Evolutionary conservation across 92 coral and sea anemone species (phyloP).

Genomic region (Bergia sp.): DNA sequence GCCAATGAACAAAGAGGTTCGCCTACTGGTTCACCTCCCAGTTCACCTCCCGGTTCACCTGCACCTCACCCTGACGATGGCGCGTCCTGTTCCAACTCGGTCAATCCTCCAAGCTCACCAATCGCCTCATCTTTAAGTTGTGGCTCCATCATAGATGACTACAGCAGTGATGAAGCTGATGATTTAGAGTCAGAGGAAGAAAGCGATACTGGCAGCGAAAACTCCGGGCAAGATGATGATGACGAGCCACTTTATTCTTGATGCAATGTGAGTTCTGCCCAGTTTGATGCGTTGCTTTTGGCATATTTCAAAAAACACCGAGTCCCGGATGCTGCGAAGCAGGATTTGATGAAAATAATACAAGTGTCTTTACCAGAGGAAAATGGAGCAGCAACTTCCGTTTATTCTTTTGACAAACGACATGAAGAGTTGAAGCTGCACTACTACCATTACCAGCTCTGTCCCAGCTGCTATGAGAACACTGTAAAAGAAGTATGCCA

Average conservation of each 20-base stretch:
- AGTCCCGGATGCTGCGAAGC: conserved; percentile 43
- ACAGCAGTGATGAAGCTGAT: too few relatives aligned
- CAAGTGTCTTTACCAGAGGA: conserved; percentile 33
- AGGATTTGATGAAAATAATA: conserved; percentile 44
- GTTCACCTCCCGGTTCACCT: too few relatives aligned
- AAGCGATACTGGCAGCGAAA: too few relatives aligned
- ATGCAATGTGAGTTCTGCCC: neutral
- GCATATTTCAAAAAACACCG: conserved; percentile 54
- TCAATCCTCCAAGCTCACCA: too few relatives aligned
- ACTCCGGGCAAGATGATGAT: too few relatives aligned
- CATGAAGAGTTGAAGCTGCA: conserved; percentile 6
- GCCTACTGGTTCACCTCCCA: too few relatives aligned
- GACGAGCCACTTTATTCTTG: conserved; percentile 9
- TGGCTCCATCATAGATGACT: too few relatives aligned
- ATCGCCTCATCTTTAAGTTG: too few relatives aligned
- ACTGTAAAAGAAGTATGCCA: neutral
- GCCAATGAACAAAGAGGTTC: too few relatives aligned
- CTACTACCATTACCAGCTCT: neutral
- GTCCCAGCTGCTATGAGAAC: conserved; percentile 17
- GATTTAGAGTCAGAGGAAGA: too few relatives aligned
- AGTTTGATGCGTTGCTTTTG: conserved; percentile 50
- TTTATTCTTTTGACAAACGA: conserved; percentile 47
- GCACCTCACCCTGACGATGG: too few relatives aligned
- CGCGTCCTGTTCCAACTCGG: too few relatives aligned
- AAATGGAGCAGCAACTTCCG: conserved; percentile 39